Evolutionary conservation across 2,888 invertebrate genomes (phyloP).

Genomic region (Dascillus cervinus): DNA sequence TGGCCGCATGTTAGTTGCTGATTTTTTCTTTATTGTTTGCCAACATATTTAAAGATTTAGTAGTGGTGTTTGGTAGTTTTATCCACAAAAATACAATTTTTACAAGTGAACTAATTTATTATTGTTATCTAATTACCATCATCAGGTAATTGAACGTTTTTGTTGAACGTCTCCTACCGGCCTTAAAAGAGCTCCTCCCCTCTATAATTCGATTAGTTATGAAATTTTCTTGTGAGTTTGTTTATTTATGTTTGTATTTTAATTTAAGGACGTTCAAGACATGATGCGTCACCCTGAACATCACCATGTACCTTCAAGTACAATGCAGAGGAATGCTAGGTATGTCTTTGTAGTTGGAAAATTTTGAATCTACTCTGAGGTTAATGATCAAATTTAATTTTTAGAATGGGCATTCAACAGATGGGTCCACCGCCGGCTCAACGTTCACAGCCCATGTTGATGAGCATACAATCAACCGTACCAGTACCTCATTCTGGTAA

Average conservation of each 20-base stretch:
- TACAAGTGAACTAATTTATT: too few species aligned
- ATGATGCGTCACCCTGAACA: conserved; percentile 49
- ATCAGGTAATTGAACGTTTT: too few species aligned
- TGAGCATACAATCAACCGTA: conserved; percentile 45
- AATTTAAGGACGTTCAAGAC: conserved; percentile 6
- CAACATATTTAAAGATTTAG: conserved; percentile 50
- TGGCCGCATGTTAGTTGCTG: conserved; percentile 79
- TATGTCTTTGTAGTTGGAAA: too few species aligned
- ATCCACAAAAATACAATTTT: conserved; percentile 20
- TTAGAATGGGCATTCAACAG: conserved; percentile 40
- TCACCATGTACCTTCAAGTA: conserved; percentile 59
- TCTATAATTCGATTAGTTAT: conserved; percentile 1
- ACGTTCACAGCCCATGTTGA: conserved; percentile 45
- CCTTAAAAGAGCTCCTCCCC: conserved; percentile 9
- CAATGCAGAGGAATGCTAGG: conserved; percentile 56
- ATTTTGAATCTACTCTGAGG: too few species aligned
- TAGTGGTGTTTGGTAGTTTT: conserved; percentile 44
- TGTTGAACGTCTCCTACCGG: conserved; percentile 13
- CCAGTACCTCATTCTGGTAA: conserved; percentile 33
- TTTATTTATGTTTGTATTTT: conserved; percentile 8
- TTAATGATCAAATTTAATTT: conserved; percentile 12
- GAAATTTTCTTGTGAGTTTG: conserved; percentile 1
- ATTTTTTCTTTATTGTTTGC: conserved; percentile 76
- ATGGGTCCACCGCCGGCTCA: conserved; percentile 39
- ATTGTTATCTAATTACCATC: too few species aligned